A percentile compares a stretch with the other conserved stretches of the same genome.
These are phyloP conservation scores for Balanococcus diminutus DNA, from an alignment of 2,888 invertebrate genomes.

Conservation along the genomic window DNA sequence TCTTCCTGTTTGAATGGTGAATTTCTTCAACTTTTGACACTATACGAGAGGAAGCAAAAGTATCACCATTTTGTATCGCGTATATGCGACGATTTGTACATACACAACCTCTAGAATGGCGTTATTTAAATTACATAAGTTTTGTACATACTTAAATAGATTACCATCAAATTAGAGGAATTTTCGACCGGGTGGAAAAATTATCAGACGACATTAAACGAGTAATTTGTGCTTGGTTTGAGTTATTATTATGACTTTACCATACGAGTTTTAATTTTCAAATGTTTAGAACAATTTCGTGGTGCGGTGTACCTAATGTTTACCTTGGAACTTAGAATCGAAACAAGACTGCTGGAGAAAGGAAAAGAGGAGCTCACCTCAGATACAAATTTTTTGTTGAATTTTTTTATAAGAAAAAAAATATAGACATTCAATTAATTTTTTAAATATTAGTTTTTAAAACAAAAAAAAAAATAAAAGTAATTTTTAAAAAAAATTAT, in stretches of 20 bases:
- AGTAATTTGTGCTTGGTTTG: background rate
- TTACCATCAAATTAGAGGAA: conserved; percentile 27
- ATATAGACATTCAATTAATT: too few species aligned
- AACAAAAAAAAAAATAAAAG: too few species aligned
- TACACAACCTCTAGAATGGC: background rate
- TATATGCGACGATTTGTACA: background rate
- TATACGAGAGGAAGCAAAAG: background rate
- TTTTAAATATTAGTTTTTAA: too few species aligned
- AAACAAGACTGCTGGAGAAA: too few species aligned
- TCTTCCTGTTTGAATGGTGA: background rate
- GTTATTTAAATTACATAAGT: conserved; percentile 18
- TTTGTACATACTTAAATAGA: conserved; percentile 11
- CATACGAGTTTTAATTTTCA: too few species aligned
- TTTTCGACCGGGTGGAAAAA: background rate
- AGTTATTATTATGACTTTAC: background rate
- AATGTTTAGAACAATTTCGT: too few species aligned
- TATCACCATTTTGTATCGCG: background rate
- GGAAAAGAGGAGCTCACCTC: too few species aligned
- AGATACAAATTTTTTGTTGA: too few species aligned
- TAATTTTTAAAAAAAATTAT: too few species aligned
- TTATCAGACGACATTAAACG: background rate
- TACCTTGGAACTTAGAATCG: too few species aligned
- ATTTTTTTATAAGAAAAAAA: too few species aligned
- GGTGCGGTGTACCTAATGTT: too few species aligned
- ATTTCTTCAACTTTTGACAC: conserved; percentile 14